Conservation (phyloP, 2,113 vertebrate species). For the Peromyscus leucopus region DNA sequence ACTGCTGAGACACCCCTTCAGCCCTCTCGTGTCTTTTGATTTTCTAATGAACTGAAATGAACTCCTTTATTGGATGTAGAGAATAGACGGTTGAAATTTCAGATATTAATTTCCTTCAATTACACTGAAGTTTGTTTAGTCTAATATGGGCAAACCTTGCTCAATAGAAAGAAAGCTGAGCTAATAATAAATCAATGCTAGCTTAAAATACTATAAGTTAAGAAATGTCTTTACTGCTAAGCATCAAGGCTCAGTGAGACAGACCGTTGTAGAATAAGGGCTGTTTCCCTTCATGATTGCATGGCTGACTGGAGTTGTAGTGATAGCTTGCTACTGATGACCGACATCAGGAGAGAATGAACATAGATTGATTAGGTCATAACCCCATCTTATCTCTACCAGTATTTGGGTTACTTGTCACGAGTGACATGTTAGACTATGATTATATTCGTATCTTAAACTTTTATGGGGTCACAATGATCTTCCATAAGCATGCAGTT, state of each 20-base stretch:
- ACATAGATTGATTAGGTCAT: background rate
- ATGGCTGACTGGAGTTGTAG: background rate
- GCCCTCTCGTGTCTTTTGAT: background rate
- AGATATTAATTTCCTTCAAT: background rate
- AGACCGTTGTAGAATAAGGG: too few species aligned
- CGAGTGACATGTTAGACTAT: background rate
- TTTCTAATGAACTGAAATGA: background rate
- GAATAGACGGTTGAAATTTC: background rate
- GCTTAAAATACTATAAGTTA: background rate
- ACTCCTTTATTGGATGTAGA: background rate
- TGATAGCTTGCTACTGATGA: too few species aligned
- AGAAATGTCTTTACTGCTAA: background rate
- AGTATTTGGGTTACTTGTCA: background rate
- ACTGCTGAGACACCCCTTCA: background rate
- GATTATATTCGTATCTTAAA: background rate
- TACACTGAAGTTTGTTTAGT: background rate
- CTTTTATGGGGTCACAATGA: slow-evolving; percentile 33
- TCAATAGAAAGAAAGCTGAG: background rate
- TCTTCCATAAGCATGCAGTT: slow-evolving; percentile 2
- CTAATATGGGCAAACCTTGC: background rate
- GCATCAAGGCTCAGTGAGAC: background rate
- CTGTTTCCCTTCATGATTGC: background rate
- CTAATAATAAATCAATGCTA: background rate
- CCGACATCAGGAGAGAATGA: background rate
- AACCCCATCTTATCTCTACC: background rate